phyloP scores from a whole-genome alignment of 2,797 vertebrate genomes.

The Neopelma chrysocephalum region DNA sequence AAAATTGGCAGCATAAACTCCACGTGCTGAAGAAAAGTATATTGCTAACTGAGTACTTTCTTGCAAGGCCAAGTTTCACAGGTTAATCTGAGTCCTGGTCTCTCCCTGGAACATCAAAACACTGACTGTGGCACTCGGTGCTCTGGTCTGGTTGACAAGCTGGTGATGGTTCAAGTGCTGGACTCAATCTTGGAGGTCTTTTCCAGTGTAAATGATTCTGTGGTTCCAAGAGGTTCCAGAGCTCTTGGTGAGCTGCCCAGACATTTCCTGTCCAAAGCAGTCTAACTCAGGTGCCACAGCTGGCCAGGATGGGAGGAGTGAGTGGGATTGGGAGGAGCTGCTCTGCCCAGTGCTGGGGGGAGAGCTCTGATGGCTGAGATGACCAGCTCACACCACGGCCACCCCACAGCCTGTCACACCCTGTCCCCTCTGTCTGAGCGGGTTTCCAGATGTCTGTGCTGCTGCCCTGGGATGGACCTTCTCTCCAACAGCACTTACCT shows the following conservation, averaged over 20 bases:
- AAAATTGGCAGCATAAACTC: not conserved
- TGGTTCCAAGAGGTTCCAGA: not conserved
- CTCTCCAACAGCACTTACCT: not conserved
- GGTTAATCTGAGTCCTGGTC: not conserved
- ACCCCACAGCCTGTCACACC: rapidly evolving
- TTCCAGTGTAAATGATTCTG: not conserved
- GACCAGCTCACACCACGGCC: not conserved
- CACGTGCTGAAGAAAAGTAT: not conserved
- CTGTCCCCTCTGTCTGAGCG: not conserved
- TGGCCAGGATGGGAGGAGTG: not conserved
- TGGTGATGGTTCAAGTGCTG: not conserved
- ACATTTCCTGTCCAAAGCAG: rapidly evolving
- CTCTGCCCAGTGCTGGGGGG: not conserved
- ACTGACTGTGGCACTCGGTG: not conserved
- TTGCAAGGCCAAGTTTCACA: not conserved
- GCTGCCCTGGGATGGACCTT: not conserved
- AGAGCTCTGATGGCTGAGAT: not conserved
- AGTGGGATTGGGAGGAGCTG: not conserved
- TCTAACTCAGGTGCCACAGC: not conserved
- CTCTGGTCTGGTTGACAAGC: not conserved
- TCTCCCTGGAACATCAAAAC: not conserved
- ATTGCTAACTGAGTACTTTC: not conserved
- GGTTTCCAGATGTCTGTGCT: not conserved
- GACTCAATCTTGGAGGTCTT: rapidly evolving
- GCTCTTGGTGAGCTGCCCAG: not conserved